Percentiles rank a stretch among this genome's conserved stretches.
phyloP scores from a whole-genome alignment of 2,113 vertebrate species.

The Ovibos moschatus region DNA sequence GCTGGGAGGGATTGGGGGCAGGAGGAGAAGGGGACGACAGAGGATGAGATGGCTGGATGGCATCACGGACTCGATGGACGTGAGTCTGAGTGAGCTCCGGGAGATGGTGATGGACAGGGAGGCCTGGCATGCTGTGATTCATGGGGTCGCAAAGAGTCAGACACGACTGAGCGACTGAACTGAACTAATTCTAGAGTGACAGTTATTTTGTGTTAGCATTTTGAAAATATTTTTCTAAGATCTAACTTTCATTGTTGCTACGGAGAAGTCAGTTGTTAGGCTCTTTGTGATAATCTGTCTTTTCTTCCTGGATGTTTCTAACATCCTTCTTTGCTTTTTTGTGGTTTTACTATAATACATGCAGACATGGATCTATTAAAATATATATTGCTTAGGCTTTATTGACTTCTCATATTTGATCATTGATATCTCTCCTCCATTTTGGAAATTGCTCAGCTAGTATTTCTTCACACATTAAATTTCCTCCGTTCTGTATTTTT shows the following conservation, averaged over 20 bases:
- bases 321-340: neutral
- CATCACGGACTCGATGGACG: accelerated
- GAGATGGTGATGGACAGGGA: too few relatives aligned
- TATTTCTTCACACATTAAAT: neutral
- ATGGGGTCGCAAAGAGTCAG: too few relatives aligned
- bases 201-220: neutral
- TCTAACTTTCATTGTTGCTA: neutral
- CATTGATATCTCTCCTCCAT: neutral
- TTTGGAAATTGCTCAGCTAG: neutral
- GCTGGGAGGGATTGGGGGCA: too few relatives aligned
- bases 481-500: neutral
- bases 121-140: too few relatives aligned
- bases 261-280: neutral
- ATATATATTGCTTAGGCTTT: neutral
- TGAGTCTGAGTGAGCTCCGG: too few relatives aligned
- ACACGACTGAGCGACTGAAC: too few relatives aligned
- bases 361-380: neutral
- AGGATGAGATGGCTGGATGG: too few relatives aligned
- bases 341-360: neutral
- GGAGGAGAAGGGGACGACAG: too few relatives aligned
- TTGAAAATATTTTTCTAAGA: neutral
- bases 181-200: neutral
- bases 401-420: neutral
- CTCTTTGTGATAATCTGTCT: neutral
- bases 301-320: neutral